These are phyloP conservation scores for Drosophila bocki DNA, from an alignment of 1,140 invertebrate genomes.

Conservation along the genomic window DNA sequence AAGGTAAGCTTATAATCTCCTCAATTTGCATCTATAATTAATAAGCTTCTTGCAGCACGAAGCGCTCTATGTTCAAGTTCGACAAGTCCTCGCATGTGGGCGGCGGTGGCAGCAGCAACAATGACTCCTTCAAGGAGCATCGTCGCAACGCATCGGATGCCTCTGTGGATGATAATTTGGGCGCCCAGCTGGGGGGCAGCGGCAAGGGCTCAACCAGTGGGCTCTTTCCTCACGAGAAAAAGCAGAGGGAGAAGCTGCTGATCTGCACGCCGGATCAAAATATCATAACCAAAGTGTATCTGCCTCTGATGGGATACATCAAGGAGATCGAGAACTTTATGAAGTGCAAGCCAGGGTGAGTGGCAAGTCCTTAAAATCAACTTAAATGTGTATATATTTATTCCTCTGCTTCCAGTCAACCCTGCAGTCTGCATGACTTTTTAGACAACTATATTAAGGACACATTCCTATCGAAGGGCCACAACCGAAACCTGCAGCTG, in stretches of 20 bases:
- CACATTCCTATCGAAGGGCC: conserved; percentile 88
- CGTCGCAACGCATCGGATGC: conserved; percentile 84
- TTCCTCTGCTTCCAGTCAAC: conserved; percentile 63
- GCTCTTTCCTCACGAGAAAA: conserved; percentile 66
- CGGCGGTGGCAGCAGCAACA: conserved; percentile 85
- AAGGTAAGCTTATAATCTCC: conserved; percentile 80
- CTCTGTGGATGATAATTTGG: conserved; percentile 75
- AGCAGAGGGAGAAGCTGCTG: conserved; percentile 86
- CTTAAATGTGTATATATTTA: not conserved
- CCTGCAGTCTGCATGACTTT: conserved; percentile 90
- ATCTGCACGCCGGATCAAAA: conserved; percentile 91
- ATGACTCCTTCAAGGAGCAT: conserved; percentile 88
- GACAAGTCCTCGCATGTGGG: conserved; percentile 91
- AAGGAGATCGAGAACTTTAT: conserved; percentile 91
- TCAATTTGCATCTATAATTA: not conserved
- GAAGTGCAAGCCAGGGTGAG: conserved; percentile 88
- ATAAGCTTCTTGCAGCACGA: conserved; percentile 51
- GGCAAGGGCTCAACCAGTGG: conserved; percentile 67
- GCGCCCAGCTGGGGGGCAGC: conserved; percentile 53
- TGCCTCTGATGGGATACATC: conserved; percentile 91
- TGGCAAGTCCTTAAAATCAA: not conserved
- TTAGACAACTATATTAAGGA: conserved; percentile 91
- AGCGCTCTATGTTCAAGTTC: conserved; percentile 90
- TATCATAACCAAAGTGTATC: conserved; percentile 92
- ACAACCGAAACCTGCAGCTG: conserved; percentile 86